Percentiles rank a stretch among this genome's conserved stretches.
These are phyloP conservation scores for Xiphydria camelus DNA, from an alignment of 2,888 invertebrate species.

Conservation along the genomic window DNA sequence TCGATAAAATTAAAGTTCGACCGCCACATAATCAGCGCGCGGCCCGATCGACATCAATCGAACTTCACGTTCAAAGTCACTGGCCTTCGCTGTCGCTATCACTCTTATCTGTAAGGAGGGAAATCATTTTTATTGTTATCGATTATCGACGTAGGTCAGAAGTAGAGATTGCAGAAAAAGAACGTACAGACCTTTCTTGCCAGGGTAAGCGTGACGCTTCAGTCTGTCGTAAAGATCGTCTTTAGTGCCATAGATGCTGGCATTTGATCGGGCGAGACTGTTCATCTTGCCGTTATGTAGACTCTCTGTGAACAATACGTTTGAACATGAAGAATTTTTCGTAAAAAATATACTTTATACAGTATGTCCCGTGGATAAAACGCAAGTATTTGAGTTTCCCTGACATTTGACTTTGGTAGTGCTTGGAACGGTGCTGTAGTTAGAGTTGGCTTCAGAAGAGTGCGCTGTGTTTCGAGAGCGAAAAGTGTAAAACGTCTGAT, in stretches of 20 bases:
- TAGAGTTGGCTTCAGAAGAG: no score
- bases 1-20: no score
- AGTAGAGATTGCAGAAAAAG: conserved; percentile 1
- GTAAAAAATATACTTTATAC: no score
- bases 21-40: no score
- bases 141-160: background rate
- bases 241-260: conserved; percentile 92
- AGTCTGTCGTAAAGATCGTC: conserved; percentile 94
- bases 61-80: conserved; percentile 58
- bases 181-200: conserved; percentile 81
- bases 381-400: no score
- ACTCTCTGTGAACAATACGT: conserved; percentile 64
- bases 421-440: no score
- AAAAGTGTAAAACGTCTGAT: no score
- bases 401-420: no score
- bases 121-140: background rate
- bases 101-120: conserved; percentile 78
- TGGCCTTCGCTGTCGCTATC: conserved; percentile 94
- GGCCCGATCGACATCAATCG: background rate
- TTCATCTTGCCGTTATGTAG: conserved; percentile 90
- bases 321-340: no score
- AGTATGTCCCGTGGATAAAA: no score
- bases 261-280: conserved; percentile 89
- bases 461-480: no score
- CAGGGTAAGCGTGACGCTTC: conserved; percentile 92